phyloP scores from a whole-genome alignment of 64 coral and sea anemone genomes.

The Montipora foliosa region DNA sequence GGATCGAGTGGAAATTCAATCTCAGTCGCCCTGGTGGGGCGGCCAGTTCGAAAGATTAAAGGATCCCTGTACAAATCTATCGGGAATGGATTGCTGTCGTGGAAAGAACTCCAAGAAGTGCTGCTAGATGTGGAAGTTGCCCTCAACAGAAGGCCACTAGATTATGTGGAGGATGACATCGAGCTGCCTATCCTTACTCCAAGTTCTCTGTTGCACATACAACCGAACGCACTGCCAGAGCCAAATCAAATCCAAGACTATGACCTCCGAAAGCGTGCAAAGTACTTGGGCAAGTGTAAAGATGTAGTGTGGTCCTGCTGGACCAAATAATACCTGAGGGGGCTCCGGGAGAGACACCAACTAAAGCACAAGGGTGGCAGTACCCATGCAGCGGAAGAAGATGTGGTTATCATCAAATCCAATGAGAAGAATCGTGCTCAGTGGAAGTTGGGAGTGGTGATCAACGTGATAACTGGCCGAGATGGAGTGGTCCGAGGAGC shows the following conservation, averaged over 20 bases:
- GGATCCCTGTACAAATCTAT: conserved; percentile 10
- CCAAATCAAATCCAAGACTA: conserved; percentile 3
- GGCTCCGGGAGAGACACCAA: conserved; percentile 31
- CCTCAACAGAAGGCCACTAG: neutral
- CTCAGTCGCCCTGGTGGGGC: conserved; percentile 29
- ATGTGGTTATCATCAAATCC: conserved; percentile 27
- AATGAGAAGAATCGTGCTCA: conserved; percentile 25
- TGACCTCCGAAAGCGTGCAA: neutral
- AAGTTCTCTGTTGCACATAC: neutral
- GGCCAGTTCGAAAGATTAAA: conserved; percentile 23
- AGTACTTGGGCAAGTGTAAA: neutral
- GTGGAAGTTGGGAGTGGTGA: conserved; percentile 28
- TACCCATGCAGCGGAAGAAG: neutral
- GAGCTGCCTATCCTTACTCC: neutral
- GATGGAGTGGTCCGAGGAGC: conserved; percentile 57
- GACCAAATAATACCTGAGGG: conserved; percentile 9
- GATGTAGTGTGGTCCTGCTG: conserved; percentile 39
- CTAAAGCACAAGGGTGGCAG: neutral
- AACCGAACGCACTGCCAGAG: neutral
- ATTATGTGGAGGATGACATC: neutral
- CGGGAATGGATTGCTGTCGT: neutral
- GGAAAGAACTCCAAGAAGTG: neutral
- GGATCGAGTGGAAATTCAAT: neutral
- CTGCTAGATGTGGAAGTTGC: conserved; percentile 6
- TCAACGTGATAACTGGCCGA: conserved; percentile 5